A percentile compares a stretch with the other conserved stretches of the same genome.
phyloP scores from a whole-genome alignment of 2,797 vertebrate genomes.

The Cyclopterus lumpus region DNA sequence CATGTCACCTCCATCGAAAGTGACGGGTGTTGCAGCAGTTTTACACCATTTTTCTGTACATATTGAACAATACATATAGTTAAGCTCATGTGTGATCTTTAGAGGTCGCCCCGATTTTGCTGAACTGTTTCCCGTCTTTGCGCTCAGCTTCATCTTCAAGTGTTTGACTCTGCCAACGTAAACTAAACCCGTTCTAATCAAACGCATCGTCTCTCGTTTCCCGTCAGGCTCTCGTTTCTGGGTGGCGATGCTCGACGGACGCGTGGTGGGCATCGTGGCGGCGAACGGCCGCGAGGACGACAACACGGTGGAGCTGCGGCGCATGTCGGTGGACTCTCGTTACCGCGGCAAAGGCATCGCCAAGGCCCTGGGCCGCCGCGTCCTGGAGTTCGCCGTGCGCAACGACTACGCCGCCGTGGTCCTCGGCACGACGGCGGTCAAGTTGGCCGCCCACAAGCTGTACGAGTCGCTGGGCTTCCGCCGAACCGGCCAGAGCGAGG shows the following conservation, averaged over 20 bases:
- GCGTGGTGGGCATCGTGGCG: conserved; percentile 96
- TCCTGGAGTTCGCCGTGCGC: conserved; percentile 95
- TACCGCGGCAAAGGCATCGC: conserved; percentile 98
- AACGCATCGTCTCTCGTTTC: conserved; percentile 31
- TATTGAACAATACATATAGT: not conserved
- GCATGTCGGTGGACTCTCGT: conserved; percentile 97
- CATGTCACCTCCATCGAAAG: no score
- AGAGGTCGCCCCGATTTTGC: not conserved
- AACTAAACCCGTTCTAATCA: not conserved
- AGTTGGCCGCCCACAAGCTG: conserved; percentile 98
- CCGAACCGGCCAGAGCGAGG: conserved; percentile 90
- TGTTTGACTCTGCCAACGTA: not conserved
- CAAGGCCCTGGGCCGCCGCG: conserved; percentile 94
- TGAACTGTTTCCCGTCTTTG: not conserved
- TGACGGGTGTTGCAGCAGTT: no score
- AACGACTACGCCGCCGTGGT: conserved; percentile 96
- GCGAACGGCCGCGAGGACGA: conserved; percentile 93
- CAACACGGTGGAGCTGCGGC: conserved; percentile 94
- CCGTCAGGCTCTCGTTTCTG: conserved; percentile 95
- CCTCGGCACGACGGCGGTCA: conserved; percentile 96
- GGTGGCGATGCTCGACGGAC: conserved; percentile 96
- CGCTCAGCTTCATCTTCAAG: not conserved
- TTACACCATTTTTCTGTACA: not conserved
- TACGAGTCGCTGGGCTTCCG: conserved; percentile 99
- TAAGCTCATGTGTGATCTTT: no score